Base-by-base conservation (phyloP, 2,888 invertebrate species). In the Drosophila longiperda region DNA sequence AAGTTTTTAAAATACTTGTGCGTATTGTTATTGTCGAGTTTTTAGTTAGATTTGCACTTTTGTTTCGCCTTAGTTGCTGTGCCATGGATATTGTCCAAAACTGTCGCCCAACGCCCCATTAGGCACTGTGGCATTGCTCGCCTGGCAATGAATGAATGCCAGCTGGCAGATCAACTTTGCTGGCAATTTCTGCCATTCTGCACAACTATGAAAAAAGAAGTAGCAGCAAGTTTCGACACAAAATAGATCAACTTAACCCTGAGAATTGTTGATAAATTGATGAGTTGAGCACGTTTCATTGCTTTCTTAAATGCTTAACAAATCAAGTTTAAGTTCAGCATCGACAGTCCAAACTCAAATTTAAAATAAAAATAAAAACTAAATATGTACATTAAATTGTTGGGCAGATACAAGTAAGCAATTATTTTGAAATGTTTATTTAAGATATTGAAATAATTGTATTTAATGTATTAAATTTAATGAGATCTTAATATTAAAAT, bases 1-100 rank as follows among this genome's bases (percentile, higher is more conserved):
- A 71, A 73, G 69, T 83, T 83, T 83, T 61, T 55, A 55, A 79
- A 87, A 83, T 81, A 83, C 82, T 87, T 84, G 72, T 71, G 68
- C 55, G 71, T 68, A 70, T 73, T 69, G 82, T 75, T 81, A 78
- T 78, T 74, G 85, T 65, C 66, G 85, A 83, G 82, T 81, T 88
- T 87, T 87, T 76, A 72, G 84, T 87, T 83, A 73, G 70, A 78
- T 89, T 83, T 84, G 75, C 89, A 78, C 82, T 83, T 89, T 81
- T 80, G 69, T 83, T 74, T 78, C 55, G 59, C 62, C 34, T 58
- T 50, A 72, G 57, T 53, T 80, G 66, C 61, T 61, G 32, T 65
- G 63, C 42, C 50, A 59, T 63, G 66, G 58, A 70, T 65, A 73
- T 76, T 81, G 70, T 74, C 72, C 63, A 64, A 68, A 76, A 76